Conservation (phyloP, 2,113 vertebrate genomes). For the Eptesicus fuscus region DNA sequence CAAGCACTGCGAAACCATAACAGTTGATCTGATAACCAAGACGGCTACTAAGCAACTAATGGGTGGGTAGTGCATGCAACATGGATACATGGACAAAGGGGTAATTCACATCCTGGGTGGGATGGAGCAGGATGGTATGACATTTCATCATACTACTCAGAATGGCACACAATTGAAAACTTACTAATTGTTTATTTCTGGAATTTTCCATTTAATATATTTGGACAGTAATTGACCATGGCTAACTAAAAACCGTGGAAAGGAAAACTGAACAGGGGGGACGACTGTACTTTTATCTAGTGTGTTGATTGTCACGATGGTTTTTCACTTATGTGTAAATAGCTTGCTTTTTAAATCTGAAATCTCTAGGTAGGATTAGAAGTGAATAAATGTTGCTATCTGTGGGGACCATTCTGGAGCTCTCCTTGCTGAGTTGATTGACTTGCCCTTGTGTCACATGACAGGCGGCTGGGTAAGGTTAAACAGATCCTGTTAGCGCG, state of each 20-base stretch:
- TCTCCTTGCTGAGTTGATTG: not conserved
- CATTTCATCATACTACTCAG: not conserved
- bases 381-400: not conserved
- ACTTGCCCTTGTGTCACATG: not conserved
- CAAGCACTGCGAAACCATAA: not conserved
- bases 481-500: not conserved
- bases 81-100: not conserved
- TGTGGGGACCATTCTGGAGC: not conserved
- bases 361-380: not conserved
- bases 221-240: not conserved
- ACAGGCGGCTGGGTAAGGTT: not conserved
- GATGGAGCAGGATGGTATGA: not conserved
- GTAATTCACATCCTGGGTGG: not conserved
- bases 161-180: not conserved
- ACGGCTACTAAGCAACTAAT: not conserved
- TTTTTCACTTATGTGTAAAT: not conserved
- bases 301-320: not conserved
- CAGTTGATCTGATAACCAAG: not conserved
- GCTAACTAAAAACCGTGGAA: not conserved
- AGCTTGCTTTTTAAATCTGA: slow-evolving; percentile 25
- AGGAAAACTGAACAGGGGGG: not conserved
- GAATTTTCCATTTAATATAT: not conserved
- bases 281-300: not conserved
- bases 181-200: not conserved
- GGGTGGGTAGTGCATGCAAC: not conserved